These are phyloP conservation scores for Sterrhoptilus dennistouni DNA, from an alignment of 2,113 vertebrate genomes.

Conservation along the genomic window DNA sequence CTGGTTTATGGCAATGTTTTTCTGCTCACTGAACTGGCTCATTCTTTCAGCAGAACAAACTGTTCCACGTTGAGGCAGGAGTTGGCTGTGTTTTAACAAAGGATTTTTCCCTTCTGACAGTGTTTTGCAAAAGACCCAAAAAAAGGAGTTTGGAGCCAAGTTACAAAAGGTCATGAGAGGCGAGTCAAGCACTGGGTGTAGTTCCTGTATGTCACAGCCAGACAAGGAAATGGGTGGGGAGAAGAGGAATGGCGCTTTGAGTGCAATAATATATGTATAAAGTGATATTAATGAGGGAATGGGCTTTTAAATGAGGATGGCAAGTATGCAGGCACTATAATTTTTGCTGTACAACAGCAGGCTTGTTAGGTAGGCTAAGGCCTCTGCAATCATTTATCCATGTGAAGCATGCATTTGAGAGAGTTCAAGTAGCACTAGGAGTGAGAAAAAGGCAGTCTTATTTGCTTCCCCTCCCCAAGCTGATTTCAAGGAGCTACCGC, in stretches of 20 bases:
- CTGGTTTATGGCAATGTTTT: conserved; percentile 78
- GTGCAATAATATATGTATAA: conserved; percentile 51
- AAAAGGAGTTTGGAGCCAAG: conserved; percentile 81
- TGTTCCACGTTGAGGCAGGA: conserved; percentile 80
- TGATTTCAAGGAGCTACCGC: conserved; percentile 4
- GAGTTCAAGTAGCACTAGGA: conserved; percentile 20
- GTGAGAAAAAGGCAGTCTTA: conserved; percentile 22
- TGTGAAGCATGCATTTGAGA: background rate
- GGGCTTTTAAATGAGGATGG: conserved; percentile 47
- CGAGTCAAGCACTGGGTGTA: conserved; percentile 77
- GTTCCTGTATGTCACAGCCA: conserved; percentile 80
- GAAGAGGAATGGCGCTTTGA: conserved; percentile 63
- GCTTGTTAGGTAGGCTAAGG: background rate
- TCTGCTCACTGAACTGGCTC: conserved; percentile 83
- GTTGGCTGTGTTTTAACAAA: conserved; percentile 83
- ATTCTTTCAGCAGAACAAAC: conserved; percentile 82
- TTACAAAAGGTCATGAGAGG: conserved; percentile 83
- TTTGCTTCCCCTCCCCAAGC: background rate
- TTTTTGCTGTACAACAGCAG: conserved; percentile 1
- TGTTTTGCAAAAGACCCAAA: conserved; percentile 81
- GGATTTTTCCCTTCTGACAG: conserved; percentile 75
- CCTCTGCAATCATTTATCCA: background rate
- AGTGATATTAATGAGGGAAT: conserved; percentile 57
- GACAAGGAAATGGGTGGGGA: conserved; percentile 78
- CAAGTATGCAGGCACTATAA: conserved; percentile 3